phyloP scores from a whole-genome alignment of 2,797 vertebrate genomes.

The Trichosurus vulpecula region DNA sequence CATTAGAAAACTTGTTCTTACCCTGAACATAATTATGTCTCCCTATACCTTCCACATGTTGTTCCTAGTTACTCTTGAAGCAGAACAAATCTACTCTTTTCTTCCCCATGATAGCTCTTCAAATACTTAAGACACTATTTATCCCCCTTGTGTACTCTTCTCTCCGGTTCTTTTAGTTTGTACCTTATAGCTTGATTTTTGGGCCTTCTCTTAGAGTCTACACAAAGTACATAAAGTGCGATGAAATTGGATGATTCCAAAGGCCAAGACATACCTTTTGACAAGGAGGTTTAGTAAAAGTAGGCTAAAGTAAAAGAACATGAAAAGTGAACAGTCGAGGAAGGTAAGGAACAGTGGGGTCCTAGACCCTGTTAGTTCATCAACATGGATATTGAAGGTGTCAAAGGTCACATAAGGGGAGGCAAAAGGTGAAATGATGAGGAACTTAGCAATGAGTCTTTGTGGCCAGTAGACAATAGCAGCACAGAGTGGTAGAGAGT shows the following conservation, averaged over 20 bases:
- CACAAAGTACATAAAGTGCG: background rate
- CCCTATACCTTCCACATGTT: background rate
- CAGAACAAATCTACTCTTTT: background rate
- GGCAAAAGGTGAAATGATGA: background rate
- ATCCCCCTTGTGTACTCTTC: background rate
- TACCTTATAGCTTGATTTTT: background rate
- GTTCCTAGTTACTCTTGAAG: background rate
- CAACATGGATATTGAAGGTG: background rate
- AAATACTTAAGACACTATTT: background rate
- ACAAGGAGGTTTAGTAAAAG: background rate
- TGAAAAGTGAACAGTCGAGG: background rate
- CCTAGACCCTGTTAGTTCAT: background rate
- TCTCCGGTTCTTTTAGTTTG: background rate
- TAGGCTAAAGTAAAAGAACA: background rate
- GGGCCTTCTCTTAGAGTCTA: background rate
- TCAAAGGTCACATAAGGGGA: background rate
- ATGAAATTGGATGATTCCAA: background rate
- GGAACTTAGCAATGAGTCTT: background rate
- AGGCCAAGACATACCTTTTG: background rate
- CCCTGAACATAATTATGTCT: background rate
- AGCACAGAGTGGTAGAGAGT: background rate
- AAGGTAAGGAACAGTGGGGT: background rate
- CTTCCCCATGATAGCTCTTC: background rate
- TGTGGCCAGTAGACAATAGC: background rate
- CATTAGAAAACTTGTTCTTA: background rate